phyloP scores from a whole-genome alignment of 1,140 invertebrate species.

The Metaphire vulgaris region DNA sequence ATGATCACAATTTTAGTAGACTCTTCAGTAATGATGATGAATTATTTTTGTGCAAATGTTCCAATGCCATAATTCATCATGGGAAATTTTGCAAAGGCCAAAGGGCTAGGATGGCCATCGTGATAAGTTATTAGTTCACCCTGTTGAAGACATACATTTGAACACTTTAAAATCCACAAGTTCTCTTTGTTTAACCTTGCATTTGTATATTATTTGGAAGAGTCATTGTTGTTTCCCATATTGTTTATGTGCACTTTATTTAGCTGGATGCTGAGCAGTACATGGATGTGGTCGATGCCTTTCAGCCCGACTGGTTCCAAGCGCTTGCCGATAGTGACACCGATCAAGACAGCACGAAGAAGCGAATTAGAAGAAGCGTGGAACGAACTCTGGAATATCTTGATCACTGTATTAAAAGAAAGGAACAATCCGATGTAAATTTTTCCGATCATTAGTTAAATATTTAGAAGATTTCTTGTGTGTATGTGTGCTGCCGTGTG shows the following conservation, averaged over 20 bases:
- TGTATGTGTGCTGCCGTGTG: too few relatives aligned
- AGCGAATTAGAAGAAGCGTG: slow-evolving; percentile 62
- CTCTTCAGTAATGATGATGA: too few relatives aligned
- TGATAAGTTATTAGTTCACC: background rate
- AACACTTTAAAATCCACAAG: slow-evolving; percentile 7
- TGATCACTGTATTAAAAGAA: slow-evolving; percentile 39
- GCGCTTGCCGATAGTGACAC: slow-evolving; percentile 75
- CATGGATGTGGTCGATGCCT: slow-evolving; percentile 67
- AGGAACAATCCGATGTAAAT: slow-evolving; percentile 40
- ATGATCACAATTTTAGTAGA: too few relatives aligned
- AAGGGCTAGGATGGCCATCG: too few relatives aligned
- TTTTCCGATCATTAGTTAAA: slow-evolving; percentile 36
- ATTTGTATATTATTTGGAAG: too few relatives aligned
- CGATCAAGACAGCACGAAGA: slow-evolving; percentile 60
- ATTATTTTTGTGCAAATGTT: too few relatives aligned
- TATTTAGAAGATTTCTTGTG: too few relatives aligned
- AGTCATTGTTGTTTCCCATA: background rate
- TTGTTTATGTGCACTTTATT: slow-evolving; percentile 22
- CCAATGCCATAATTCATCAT: too few relatives aligned
- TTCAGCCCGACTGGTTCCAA: slow-evolving; percentile 71
- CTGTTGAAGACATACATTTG: background rate
- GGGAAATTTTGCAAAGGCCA: background rate
- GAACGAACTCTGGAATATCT: slow-evolving; percentile 44
- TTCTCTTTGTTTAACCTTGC: too few relatives aligned
- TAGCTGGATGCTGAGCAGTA: slow-evolving; percentile 60